These are phyloP conservation scores for Heliconius ethilla DNA, from an alignment of 2,888 invertebrate species.

Conservation along the genomic window DNA sequence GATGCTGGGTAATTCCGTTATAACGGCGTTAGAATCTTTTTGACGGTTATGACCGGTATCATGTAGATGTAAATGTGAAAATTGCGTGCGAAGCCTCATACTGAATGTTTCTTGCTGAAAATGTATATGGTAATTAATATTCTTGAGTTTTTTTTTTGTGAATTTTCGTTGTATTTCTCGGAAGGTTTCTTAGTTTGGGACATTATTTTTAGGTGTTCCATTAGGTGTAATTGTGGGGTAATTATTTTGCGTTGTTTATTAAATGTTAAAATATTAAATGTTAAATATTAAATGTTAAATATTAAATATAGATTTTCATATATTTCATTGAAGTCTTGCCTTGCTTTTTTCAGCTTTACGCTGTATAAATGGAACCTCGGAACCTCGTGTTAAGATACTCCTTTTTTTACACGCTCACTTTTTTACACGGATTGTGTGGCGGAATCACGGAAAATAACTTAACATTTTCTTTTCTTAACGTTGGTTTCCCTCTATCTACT, in stretches of 20 bases:
- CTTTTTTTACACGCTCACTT: no score
- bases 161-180: not conserved
- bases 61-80: conserved; percentile 40
- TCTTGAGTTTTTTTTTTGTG: not conserved
- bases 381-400: no score
- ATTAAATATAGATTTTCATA: not conserved
- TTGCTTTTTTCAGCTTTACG: no score
- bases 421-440: no score
- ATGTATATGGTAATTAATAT: conserved; percentile 10
- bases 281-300: no score
- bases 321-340: not conserved
- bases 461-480: no score
- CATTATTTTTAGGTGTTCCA: not conserved
- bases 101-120: conserved; percentile 8
- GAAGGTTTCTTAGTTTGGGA: not conserved
- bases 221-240: not conserved
- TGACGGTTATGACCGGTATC: conserved; percentile 35
- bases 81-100: conserved; percentile 36
- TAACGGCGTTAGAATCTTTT: conserved; percentile 35
- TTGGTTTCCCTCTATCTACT: not conserved
- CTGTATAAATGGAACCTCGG: no score
- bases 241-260: not conserved
- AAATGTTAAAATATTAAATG: no score
- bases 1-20: conserved; percentile 23
- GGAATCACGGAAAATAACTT: not conserved